phyloP scores from a whole-genome alignment of 2,888 invertebrate species.

The Parnassius orleans region DNA sequence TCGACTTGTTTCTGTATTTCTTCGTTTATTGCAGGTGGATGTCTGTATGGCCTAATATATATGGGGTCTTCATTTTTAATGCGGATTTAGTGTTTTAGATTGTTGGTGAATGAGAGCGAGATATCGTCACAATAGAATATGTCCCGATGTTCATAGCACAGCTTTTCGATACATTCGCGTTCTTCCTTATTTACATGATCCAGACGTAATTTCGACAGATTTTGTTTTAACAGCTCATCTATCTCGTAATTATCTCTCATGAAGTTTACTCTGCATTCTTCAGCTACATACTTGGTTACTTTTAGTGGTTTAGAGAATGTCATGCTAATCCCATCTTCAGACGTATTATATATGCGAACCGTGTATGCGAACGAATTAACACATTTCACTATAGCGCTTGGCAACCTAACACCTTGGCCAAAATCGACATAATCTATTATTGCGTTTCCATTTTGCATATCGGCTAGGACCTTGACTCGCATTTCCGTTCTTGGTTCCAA shows the following conservation, averaged over 20 bases:
- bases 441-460: neutral
- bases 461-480: no score
- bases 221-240: neutral
- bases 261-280: no score
- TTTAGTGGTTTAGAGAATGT: no score
- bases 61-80: constrained; percentile 39
- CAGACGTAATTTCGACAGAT: constrained; percentile 25
- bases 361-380: constrained; percentile 7
- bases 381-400: constrained; percentile 4
- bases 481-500: no score
- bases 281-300: neutral
- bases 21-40: constrained; percentile 34
- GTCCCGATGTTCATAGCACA: constrained; percentile 38
- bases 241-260: no score
- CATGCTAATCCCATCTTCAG: no score
- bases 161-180: constrained; percentile 29
- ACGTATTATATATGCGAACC: constrained; percentile 13
- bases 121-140: constrained; percentile 42
- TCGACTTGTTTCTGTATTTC: constrained; percentile 43
- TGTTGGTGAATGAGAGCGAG: constrained; percentile 35
- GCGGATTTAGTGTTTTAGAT: constrained; percentile 45
- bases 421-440: neutral
- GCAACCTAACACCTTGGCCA: neutral
- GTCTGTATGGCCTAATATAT: constrained; percentile 36
- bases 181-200: constrained; percentile 41